Evolutionary conservation across 2,888 invertebrate species (phyloP), one percentile per base, ranked within the genome.

Genomic region (Ypsolopha sequella): DNA sequence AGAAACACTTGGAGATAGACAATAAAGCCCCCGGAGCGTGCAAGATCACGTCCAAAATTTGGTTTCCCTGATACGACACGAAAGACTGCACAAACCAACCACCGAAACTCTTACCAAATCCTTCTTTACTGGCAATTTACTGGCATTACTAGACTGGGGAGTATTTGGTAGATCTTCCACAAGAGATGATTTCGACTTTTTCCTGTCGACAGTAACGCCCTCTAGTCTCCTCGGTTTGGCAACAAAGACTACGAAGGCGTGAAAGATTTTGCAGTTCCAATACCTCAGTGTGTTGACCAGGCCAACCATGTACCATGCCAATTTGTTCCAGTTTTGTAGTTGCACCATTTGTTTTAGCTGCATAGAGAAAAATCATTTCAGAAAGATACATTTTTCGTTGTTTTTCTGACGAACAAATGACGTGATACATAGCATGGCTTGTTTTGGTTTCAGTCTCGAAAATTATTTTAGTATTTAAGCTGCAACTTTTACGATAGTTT

Each of bases 211-310:
- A 51, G 9, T 48, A 39, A 36, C 52, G 50, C 55, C 51, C 38
- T 55, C 55, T 56, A 71, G 56, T 38, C 60, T 56, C 41, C 56
- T 57, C 9, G 65, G 63, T 54, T 62, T 61, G 51, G 67, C 55
- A 51, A 72, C 54, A 34, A 68, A 55, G 38, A 59, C 60, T 36
- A 67, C 44, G 43, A 73, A 52, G 41, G 73, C 53, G 53, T 63
- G 63, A 64, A 64, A 64, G 6, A 76, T 36, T 49, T 62, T 51
- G 57, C 58, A 64, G 43, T 66, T 62, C 74, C 78, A 74, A 56
- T 70, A 64, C 48, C 62, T 24, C 24, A 24, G 2, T 24, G 24
- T 24, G 24, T 24, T 63, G 52, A 70, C 54, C 56, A 70, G 56
- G 41, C 59, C 55, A 56, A 70, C 59, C 53, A 78, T 56, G 57